These are phyloP conservation scores for Phocoena sinus DNA, from an alignment of 2,113 vertebrate genomes.

Conservation along the genomic window DNA sequence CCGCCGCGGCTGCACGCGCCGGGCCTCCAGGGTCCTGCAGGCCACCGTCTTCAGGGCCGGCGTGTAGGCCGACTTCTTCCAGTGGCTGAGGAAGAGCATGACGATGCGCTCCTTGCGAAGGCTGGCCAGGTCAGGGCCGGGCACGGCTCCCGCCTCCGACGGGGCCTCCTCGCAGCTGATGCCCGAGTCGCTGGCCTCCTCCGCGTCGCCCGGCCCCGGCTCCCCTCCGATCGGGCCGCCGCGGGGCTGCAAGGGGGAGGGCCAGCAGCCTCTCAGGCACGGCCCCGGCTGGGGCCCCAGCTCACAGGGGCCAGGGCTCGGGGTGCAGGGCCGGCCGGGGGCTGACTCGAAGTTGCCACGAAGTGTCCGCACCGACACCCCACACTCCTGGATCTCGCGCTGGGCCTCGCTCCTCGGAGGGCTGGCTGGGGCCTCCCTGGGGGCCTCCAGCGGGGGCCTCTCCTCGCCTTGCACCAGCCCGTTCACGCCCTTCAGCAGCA, in stretches of 20 bases:
- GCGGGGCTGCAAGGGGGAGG: accelerated
- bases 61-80: constrained; percentile 89
- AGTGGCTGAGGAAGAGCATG: constrained; percentile 92
- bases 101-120: constrained; percentile 93
- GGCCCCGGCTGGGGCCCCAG: accelerated
- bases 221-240: accelerated
- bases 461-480: constrained; percentile 67
- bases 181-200: constrained; percentile 81
- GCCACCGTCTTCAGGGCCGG: constrained; percentile 78
- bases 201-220: accelerated
- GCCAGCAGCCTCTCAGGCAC: not conserved
- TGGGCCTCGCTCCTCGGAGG: constrained; percentile 80
- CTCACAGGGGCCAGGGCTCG: not conserved
- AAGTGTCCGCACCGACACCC: constrained; percentile 90
- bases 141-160: constrained; percentile 53
- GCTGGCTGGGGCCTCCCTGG: constrained; percentile 61
- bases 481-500: constrained; percentile 86
- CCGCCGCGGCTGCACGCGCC: not conserved
- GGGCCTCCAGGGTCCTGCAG: constrained; percentile 69
- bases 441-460: not conserved
- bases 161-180: constrained; percentile 81
- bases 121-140: constrained; percentile 80
- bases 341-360: constrained; percentile 88
- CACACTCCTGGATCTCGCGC: constrained; percentile 89
- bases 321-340: not conserved